phyloP scores from a whole-genome alignment of 1,140 invertebrate species.

The Diorhabda carinulata region DNA sequence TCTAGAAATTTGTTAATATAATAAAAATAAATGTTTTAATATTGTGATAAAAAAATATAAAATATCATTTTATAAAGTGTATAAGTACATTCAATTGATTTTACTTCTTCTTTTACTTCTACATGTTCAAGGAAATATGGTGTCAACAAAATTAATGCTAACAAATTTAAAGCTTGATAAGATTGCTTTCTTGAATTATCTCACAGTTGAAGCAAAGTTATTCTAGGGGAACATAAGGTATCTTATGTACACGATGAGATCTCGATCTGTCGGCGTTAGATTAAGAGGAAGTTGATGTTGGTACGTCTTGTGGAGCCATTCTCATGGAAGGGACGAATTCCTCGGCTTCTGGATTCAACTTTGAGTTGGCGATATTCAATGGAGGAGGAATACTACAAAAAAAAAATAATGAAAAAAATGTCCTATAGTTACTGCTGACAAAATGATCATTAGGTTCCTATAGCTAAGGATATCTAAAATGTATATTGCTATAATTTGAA shows the following conservation, averaged over 20 bases:
- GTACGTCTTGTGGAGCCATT: constrained; percentile 22
- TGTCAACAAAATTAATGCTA: too few relatives aligned
- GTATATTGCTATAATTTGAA: too few relatives aligned
- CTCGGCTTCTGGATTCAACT: constrained; percentile 40
- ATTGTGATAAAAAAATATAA: too few relatives aligned
- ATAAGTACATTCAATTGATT: too few relatives aligned
- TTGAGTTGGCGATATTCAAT: constrained; percentile 23
- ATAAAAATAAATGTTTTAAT: too few relatives aligned
- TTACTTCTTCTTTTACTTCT: too few relatives aligned
- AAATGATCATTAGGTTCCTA: too few relatives aligned
- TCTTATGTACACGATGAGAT: constrained; percentile 28
- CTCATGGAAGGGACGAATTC: constrained; percentile 37
- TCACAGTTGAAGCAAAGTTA: neutral
- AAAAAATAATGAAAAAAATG: neutral
- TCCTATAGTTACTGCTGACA: neutral
- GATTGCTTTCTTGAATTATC: neutral
- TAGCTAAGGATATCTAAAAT: too few relatives aligned
- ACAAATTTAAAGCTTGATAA: too few relatives aligned
- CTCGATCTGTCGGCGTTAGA: constrained; percentile 19
- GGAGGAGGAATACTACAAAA: constrained; percentile 8
- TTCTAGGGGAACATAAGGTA: constrained; percentile 8
- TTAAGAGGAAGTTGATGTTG: constrained; percentile 21
- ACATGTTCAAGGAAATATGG: too few relatives aligned
- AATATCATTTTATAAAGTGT: too few relatives aligned
- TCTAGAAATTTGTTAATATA: too few relatives aligned